Evolutionary conservation across 2,113 vertebrate genomes (phyloP), one percentile per base, ranked within the genome.

Genomic region (Nerophis lumbriciformis): DNA sequence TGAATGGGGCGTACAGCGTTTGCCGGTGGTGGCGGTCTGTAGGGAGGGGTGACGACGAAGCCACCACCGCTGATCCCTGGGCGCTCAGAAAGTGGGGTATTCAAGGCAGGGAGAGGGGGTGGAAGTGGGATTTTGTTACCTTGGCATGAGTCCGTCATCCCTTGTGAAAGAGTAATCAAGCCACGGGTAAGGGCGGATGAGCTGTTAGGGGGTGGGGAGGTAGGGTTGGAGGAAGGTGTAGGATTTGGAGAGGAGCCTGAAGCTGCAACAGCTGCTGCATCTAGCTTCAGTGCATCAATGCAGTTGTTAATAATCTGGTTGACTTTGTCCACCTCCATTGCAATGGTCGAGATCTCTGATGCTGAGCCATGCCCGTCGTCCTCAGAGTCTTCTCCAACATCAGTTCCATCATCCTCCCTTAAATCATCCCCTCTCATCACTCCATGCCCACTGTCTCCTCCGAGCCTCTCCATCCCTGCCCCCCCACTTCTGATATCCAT

Each of bases 241-340:
- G 83, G 68, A 66, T 83, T 83, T 6, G 88, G 85, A 1, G 89
- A 83, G 83, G 87, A 61, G 5, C 77, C 79, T 75, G 92, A 79
- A 83, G 94, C 81, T 28, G 94, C 93, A 0, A 95, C 93, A 77
- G 92, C 73, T 84, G 92, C 83, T 16, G 94, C 94, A 82, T 99
- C 97, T 72, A 98, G 74, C 80, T 99, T 99, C 65, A 99, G 92
- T 5, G 96, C 97, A 56, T 99, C 97, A 12, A 99, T 99, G 80
- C 97, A 99, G 58, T 99, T 99, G 89, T 99, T 99, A 73, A 99
- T 99, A 70, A 99, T 98, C 89, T 98, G 96, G 82, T 99, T 99
- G 53, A 99, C 97, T 63, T 98, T 99, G 89, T 99, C 97, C 59
- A 99, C 97, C 84, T 99, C 97, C 92, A 98, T 98, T 61, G 97